phyloP scores from a whole-genome alignment of 2,888 invertebrate genomes.

The Hirtodrosophila confusa region DNA sequence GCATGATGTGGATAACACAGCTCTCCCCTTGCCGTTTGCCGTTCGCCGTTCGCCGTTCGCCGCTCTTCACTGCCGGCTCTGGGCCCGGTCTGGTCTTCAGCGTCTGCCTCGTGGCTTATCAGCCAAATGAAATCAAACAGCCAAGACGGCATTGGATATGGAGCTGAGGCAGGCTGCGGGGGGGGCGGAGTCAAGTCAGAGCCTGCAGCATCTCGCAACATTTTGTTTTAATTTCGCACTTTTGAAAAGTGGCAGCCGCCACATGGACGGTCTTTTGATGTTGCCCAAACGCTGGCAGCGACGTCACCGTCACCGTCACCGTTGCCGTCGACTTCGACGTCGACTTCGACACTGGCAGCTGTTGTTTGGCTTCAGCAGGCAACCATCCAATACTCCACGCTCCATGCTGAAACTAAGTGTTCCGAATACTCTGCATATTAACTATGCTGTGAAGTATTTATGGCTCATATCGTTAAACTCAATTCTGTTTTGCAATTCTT shows the following conservation, averaged over 20 bases:
- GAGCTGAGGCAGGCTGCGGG: background rate
- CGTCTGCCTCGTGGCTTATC: conserved; percentile 56
- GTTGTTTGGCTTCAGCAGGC: conserved; percentile 47
- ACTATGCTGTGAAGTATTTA: background rate
- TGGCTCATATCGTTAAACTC: background rate
- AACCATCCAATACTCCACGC: conserved; percentile 27
- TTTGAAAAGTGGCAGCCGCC: conserved; percentile 73
- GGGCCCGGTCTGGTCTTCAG: conserved; percentile 23
- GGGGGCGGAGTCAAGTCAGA: conserved; percentile 34
- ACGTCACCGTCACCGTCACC: conserved; percentile 8
- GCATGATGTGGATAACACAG: conserved; percentile 62
- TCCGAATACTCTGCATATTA: conserved; percentile 13
- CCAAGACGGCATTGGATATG: conserved; percentile 40
- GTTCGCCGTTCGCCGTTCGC: too few species aligned
- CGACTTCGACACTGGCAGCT: conserved; percentile 45
- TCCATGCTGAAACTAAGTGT: conserved; percentile 9
- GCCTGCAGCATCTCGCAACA: conserved; percentile 75
- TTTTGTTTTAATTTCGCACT: conserved; percentile 78
- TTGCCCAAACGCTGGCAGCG: conserved; percentile 53
- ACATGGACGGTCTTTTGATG: conserved; percentile 71
- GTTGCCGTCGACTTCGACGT: conserved; percentile 4
- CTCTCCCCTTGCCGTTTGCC: background rate
- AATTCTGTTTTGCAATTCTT: background rate
- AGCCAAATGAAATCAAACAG: conserved; percentile 65
- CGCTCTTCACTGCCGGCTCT: background rate